Conservation (phyloP, 1,140 invertebrate genomes). For the Solen grandis region DNA sequence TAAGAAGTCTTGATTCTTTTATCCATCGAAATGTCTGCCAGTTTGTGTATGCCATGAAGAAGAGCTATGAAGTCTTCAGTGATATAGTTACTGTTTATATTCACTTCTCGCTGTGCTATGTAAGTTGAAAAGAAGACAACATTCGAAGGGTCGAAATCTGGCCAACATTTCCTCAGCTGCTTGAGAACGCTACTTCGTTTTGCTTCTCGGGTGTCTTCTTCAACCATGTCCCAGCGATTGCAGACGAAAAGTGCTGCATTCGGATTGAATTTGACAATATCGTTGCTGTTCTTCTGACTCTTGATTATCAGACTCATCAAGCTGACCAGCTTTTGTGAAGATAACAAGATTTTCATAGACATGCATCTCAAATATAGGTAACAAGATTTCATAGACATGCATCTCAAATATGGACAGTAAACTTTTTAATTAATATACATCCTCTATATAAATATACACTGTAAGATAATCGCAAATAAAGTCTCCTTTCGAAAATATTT, state of each 20-base stretch:
- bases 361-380: background rate
- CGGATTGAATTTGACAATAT: conserved; percentile 59
- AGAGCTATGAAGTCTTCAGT: conserved; percentile 57
- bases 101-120: conserved; percentile 45
- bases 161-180: conserved; percentile 65
- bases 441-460: background rate
- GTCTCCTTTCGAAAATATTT: background rate
- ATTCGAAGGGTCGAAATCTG: conserved; percentile 57
- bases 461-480: background rate
- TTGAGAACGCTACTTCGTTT: conserved; percentile 59
- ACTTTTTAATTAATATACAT: background rate
- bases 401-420: background rate
- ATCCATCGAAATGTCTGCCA: conserved; percentile 54
- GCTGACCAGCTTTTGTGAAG: conserved; percentile 23
- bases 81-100: conserved; percentile 57
- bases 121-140: conserved; percentile 63
- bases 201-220: conserved; percentile 37
- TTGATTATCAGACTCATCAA: conserved; percentile 53
- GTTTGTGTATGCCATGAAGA: conserved; percentile 56
- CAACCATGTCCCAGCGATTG: conserved; percentile 69
- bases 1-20: conserved; percentile 62
- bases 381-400: background rate
- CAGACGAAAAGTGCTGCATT: conserved; percentile 69
- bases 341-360: background rate
- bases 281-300: conserved; percentile 29